phyloP scores from a whole-genome alignment of 2,113 vertebrate genomes.

The Oreamnos americanus region DNA sequence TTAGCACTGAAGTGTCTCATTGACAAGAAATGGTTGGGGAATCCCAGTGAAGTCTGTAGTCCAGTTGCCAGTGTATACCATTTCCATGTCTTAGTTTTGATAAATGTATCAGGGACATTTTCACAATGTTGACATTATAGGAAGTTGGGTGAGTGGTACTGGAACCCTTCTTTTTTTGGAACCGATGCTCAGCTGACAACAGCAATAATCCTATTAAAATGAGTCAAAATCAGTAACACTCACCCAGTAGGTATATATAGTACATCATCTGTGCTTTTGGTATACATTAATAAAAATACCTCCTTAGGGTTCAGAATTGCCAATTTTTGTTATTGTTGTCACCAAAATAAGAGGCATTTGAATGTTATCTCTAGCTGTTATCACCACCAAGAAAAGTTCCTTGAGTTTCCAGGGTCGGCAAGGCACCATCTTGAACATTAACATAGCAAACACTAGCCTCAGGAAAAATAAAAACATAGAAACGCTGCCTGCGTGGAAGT shows the following conservation, averaged over 20 bases:
- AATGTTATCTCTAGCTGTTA: conserved; percentile 43
- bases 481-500: not conserved
- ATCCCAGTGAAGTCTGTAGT: not conserved
- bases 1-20: not conserved
- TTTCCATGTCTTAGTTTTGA: not conserved
- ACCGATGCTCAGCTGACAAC: not conserved
- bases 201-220: not conserved
- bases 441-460: conserved; percentile 34
- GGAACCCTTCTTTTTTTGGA: not conserved
- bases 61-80: not conserved
- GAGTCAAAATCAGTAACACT: not conserved
- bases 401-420: not conserved
- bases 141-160: not conserved
- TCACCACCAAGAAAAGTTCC: conserved; percentile 45
- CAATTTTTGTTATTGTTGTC: not conserved
- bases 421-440: not conserved
- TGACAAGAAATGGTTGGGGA: not conserved
- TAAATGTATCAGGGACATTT: not conserved
- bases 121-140: not conserved
- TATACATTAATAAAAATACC: not conserved
- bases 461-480: not conserved
- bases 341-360: conserved; percentile 40
- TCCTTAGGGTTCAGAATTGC: not conserved
- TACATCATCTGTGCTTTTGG: not conserved
- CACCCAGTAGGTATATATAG: not conserved